Conservation (phyloP, 1,140 invertebrate genomes). For the Mizuhopecten yessoensis region DNA sequence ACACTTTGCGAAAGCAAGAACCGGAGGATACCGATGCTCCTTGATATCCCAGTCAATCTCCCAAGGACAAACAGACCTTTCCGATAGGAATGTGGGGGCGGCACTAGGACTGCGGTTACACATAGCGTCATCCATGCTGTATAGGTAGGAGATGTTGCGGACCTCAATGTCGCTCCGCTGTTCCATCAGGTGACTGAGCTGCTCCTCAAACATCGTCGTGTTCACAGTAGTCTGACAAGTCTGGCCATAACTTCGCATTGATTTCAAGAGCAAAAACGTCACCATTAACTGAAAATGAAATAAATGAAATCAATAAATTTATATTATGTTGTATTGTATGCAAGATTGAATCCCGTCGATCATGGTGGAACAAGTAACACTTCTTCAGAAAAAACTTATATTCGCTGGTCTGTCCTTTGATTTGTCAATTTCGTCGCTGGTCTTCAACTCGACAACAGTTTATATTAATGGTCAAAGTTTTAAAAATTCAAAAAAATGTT, state of each 20-base stretch:
- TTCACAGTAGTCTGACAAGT: constrained; percentile 48
- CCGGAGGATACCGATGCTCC: constrained; percentile 60
- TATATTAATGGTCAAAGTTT: no score
- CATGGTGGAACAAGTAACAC: no score
- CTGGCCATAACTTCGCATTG: constrained; percentile 33
- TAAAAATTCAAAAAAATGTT: no score
- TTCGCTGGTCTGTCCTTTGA: not conserved
- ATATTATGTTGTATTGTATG: no score
- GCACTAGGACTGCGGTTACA: constrained; percentile 44
- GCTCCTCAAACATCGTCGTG: constrained; percentile 54
- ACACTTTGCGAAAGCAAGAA: constrained; percentile 57
- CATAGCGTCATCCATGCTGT: constrained; percentile 51
- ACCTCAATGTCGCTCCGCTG: constrained; percentile 51
- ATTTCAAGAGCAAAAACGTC: constrained; percentile 1
- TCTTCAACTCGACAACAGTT: no score
- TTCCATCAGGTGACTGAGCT: constrained; percentile 54
- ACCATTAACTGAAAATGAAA: not conserved
- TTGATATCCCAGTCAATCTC: constrained; percentile 60
- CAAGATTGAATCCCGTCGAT: no score
- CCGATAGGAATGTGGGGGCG: constrained; percentile 59
- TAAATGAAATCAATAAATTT: not conserved
- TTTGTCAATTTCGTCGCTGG: not conserved
- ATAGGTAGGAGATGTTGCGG: constrained; percentile 41
- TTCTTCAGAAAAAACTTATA: not conserved
- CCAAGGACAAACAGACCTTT: constrained; percentile 60